These are phyloP conservation scores for Thecocarcelia acutangulata DNA, from an alignment of 2,888 invertebrate genomes.

Conservation along the genomic window DNA sequence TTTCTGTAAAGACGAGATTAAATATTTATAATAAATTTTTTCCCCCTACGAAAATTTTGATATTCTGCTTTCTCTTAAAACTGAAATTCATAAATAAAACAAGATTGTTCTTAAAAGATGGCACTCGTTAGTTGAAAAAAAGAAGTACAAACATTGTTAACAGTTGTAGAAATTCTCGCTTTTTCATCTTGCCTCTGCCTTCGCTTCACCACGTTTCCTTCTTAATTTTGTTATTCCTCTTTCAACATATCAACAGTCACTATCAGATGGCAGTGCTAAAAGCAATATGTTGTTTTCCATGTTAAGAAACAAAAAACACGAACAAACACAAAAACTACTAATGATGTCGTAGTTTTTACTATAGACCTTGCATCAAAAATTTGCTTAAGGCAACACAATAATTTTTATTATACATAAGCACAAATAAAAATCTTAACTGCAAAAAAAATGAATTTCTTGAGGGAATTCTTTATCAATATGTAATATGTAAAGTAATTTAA, in stretches of 20 bases:
- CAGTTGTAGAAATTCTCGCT: conserved; percentile 29
- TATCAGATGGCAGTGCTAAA: conserved; percentile 53
- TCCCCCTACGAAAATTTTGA: background rate
- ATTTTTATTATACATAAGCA: conserved; percentile 39
- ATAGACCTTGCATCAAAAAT: conserved; percentile 54
- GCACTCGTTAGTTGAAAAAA: conserved; percentile 6
- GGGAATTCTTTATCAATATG: conserved; percentile 35
- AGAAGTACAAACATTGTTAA: conserved; percentile 18
- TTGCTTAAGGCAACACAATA: conserved; percentile 47
- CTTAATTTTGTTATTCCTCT: conserved; percentile 5
- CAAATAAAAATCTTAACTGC: background rate
- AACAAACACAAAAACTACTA: conserved; percentile 6
- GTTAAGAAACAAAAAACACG: background rate
- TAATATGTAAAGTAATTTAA: conserved; percentile 40
- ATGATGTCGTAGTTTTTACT: conserved; percentile 53
- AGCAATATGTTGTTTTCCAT: conserved; percentile 36
- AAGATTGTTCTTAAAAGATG: background rate
- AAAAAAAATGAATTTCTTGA: conserved; percentile 25
- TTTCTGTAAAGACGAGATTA: too few species aligned
- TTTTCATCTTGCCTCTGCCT: background rate
- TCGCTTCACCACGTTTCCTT: background rate
- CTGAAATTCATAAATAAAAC: background rate
- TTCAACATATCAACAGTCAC: conserved; percentile 48
- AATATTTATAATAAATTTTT: too few species aligned
- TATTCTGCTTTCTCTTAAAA: too few species aligned